Evolutionary conservation across 2,797 vertebrate species (phyloP).

Genomic region (Muraenolepis orangiensis): DNA sequence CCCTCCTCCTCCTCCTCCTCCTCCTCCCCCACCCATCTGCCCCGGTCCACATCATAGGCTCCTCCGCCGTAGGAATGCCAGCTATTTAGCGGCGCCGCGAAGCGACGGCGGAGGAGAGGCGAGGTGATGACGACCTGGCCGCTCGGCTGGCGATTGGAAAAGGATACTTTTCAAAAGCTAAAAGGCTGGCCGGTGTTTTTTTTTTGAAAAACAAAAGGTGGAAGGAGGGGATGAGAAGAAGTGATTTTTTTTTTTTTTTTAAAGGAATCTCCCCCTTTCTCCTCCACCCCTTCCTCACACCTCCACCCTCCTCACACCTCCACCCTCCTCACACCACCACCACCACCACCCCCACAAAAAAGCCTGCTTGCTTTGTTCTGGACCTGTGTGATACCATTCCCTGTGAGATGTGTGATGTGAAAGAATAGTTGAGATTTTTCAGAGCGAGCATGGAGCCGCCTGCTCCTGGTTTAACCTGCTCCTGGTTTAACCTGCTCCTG

Average conservation of each 20-base stretch:
- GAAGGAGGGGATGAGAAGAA: slow-evolving; percentile 63
- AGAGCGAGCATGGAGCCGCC: not conserved
- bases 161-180: slow-evolving; percentile 85
- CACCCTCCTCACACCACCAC: not conserved
- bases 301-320: not conserved
- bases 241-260: slow-evolving; percentile 71
- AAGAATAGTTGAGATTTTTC: not conserved
- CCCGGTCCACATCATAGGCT: slow-evolving; percentile 70
- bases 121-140: slow-evolving; percentile 80
- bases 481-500: too few species aligned
- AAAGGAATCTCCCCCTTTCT: slow-evolving; percentile 69
- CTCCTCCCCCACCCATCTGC: slow-evolving; percentile 28
- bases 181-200: slow-evolving; percentile 74
- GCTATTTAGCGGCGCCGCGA: slow-evolving; percentile 76
- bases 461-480: not conserved
- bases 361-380: slow-evolving; percentile 40
- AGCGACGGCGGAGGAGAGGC: slow-evolving; percentile 56
- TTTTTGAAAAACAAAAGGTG: slow-evolving; percentile 79
- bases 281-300: not conserved
- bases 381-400: slow-evolving; percentile 5
- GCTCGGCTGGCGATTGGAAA: slow-evolving; percentile 74
- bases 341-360: not conserved
- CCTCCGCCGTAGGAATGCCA: slow-evolving; percentile 81
- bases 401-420: slow-evolving; percentile 24
- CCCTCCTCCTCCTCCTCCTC: too few species aligned